Evolutionary conservation across 2,888 invertebrate genomes (phyloP).

Genomic region (Dynastes grantii): DNA sequence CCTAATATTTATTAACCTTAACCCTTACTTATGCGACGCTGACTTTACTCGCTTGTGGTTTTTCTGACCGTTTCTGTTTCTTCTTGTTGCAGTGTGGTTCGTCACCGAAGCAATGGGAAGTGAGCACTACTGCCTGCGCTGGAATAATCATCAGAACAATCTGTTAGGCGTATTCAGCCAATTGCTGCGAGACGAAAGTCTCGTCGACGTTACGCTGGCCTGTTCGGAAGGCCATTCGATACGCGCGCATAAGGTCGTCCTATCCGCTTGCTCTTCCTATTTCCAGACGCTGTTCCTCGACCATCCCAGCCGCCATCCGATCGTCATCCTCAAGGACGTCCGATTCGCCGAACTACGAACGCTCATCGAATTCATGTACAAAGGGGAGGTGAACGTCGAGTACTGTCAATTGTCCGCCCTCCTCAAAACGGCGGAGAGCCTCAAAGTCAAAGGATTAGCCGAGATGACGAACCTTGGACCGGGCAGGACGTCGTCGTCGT

Average conservation of each 20-base stretch:
- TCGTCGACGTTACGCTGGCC: constrained; percentile 97
- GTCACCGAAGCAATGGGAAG: constrained; percentile 94
- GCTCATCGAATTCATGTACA: constrained; percentile 96
- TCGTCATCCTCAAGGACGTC: constrained; percentile 96
- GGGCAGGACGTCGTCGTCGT: constrained; percentile 36
- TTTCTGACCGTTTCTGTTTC: too few species aligned
- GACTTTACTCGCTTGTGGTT: too few species aligned
- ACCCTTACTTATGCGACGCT: too few species aligned
- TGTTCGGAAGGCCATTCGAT: constrained; percentile 96
- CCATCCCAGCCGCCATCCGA: constrained; percentile 93
- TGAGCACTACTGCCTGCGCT: constrained; percentile 99
- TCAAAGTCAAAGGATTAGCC: constrained; percentile 93
- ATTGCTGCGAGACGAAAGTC: constrained; percentile 95
- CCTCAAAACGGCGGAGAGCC: constrained; percentile 93
- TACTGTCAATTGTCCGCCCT: constrained; percentile 93
- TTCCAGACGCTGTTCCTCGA: constrained; percentile 95
- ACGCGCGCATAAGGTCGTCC: constrained; percentile 94
- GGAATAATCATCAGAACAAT: constrained; percentile 99
- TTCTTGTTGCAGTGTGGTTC: constrained; percentile 81
- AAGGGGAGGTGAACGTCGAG: constrained; percentile 95
- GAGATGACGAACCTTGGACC: constrained; percentile 91
- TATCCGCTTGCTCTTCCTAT: constrained; percentile 96
- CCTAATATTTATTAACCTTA: too few species aligned
- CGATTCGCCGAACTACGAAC: constrained; percentile 92
- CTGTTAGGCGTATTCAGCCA: constrained; percentile 97